Evolutionary conservation across 2,888 invertebrate species (phyloP).

Genomic region (Synergus gifuensis): DNA sequence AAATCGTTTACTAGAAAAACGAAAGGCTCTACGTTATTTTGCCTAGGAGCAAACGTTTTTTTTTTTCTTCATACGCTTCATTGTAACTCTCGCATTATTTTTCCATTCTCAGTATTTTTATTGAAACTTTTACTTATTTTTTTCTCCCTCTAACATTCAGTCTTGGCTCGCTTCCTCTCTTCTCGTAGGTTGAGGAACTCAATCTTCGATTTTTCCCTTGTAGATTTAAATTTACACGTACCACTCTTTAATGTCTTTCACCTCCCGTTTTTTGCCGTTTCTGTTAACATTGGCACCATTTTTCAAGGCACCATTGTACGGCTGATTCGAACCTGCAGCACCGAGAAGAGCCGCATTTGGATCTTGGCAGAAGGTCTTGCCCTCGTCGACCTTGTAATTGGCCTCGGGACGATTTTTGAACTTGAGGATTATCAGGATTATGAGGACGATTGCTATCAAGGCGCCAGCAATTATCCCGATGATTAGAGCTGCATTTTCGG

Average conservation of each 20-base stretch:
- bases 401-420: slow-evolving; percentile 91
- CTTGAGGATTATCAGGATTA: slow-evolving; percentile 93
- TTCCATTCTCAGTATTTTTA: slow-evolving; percentile 45
- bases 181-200: slow-evolving; percentile 44
- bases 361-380: slow-evolving; percentile 87
- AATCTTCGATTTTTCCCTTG: slow-evolving; percentile 43
- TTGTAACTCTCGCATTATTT: slow-evolving; percentile 35
- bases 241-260: slow-evolving; percentile 97
- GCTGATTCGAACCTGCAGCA: slow-evolving; percentile 78
- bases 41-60: slow-evolving; percentile 44
- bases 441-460: slow-evolving; percentile 92
- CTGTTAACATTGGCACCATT: slow-evolving; percentile 73
- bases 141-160: slow-evolving; percentile 63
- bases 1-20: slow-evolving; percentile 43
- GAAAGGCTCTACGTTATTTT: slow-evolving; percentile 45
- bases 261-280: slow-evolving; percentile 85
- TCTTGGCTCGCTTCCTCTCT: slow-evolving; percentile 65
- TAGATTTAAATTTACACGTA: slow-evolving; percentile 85
- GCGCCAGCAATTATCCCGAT: slow-evolving; percentile 95
- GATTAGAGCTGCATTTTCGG: slow-evolving; percentile 87
- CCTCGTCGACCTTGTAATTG: slow-evolving; percentile 96
- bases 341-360: slow-evolving; percentile 89
- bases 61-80: slow-evolving; percentile 46
- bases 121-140: slow-evolving; percentile 43
- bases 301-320: slow-evolving; percentile 75